Evolutionary conservation across 37 sponge, comb jelly and placozoan species (phyloP), one percentile per base, ranked within the genome.

Genomic region (Ephydatia muelleri): DNA sequence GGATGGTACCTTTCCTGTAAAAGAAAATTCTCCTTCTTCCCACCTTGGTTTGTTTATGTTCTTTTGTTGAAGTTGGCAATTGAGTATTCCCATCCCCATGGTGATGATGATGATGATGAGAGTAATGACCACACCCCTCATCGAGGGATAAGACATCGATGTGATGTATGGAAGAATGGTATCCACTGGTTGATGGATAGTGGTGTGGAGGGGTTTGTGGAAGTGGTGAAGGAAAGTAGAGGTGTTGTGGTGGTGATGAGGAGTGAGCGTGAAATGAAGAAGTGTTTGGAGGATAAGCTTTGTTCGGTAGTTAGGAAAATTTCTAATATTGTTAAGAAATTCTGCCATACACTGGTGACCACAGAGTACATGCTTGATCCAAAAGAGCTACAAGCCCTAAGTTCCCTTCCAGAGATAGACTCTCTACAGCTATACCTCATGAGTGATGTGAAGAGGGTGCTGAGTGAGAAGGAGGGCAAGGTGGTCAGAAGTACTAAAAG

Each of bases 111-210:
- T n/a, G n/a, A n/a, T n/a, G 26, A 39, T 14, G 1, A 49, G 31
- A 6, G 31, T 73, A 25, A 32, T 43, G 34, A 27, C 48, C 49
- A 83, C 4, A 28, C 30, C 32, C n/a, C n/a, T n/a, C 33, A 11
- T 23, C 23, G 5, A 57, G 23, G 48, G 22, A 13, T 68, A 3
- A 38, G 34, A 11, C 80, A 69, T 72, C 81, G 49, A 9, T 87
- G 87, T 72, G 66, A 11, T 22, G 33, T 80, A 67, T 87, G 87
- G 87, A 87, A 80, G 67, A 72, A n/a, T 80, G 87, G 87, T 29
- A 72, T 86, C 65, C 75, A 80, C 43, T 87, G 87, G 87, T n/a
- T 57, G 23, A 80, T 49, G 65, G 72, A 75, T 38, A 35, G 73
- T 35, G 87, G 87, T 23, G 80, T 78, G 35, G 87, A 80, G 48